A percentile compares a stretch with the other conserved stretches of the same genome.
Evolutionary conservation across 2,113 vertebrate species (phyloP).

Genomic region (Crotalus helleri): DNA sequence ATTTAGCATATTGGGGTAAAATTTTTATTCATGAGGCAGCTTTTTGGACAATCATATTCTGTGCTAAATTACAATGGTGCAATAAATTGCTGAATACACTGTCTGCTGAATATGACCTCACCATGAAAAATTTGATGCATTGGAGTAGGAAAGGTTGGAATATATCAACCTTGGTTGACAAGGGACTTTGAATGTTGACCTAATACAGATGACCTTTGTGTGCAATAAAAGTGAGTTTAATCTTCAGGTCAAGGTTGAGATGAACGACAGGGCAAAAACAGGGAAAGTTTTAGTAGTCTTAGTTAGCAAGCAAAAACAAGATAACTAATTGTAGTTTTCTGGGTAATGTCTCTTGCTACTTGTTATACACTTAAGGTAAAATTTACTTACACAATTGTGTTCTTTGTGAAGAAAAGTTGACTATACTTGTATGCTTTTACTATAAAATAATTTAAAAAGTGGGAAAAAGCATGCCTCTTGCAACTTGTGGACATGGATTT

Average conservation of each 20-base stretch:
- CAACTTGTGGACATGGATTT: constrained; percentile 48
- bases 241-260: constrained; percentile 77
- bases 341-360: constrained; percentile 41
- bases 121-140: constrained; percentile 80
- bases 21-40: constrained; percentile 66
- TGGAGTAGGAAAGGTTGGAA: constrained; percentile 77
- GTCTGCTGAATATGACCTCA: constrained; percentile 79
- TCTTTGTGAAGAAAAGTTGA: constrained; percentile 45
- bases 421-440: background rate
- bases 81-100: constrained; percentile 77
- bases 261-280: constrained; percentile 54
- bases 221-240: constrained; percentile 78
- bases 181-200: constrained; percentile 80
- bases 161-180: constrained; percentile 81
- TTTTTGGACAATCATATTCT: constrained; percentile 71
- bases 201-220: constrained; percentile 76
- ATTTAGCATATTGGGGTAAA: constrained; percentile 58
- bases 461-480: constrained; percentile 50
- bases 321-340: constrained; percentile 38
- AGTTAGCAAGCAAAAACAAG: constrained; percentile 25
- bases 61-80: constrained; percentile 65
- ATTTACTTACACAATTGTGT: background rate
- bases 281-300: constrained; percentile 49
- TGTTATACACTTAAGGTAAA: constrained; percentile 33
- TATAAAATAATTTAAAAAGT: constrained; percentile 9